These are phyloP conservation scores for Cyprinodon diabolis DNA, from an alignment of 2,797 vertebrate species.

Conservation along the genomic window DNA sequence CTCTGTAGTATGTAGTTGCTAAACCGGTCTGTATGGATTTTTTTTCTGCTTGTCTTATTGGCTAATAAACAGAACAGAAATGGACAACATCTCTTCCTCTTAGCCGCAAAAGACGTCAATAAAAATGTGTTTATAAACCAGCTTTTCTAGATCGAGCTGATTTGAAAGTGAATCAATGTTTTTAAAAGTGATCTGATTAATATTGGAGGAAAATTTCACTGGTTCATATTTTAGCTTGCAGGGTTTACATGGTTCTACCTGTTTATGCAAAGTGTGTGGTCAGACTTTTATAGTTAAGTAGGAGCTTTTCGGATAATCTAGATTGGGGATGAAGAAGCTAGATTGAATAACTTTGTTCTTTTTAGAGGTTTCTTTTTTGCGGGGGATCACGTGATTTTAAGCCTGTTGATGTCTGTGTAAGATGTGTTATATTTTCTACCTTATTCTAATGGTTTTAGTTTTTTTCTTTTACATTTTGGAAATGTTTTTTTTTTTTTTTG, in stretches of 20 bases:
- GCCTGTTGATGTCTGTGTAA: neutral
- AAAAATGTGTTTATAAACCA: neutral
- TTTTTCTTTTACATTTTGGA: neutral
- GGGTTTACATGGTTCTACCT: neutral
- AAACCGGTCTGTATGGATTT: conserved; percentile 69
- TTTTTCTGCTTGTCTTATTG: conserved; percentile 28
- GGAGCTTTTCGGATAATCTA: too few relatives aligned
- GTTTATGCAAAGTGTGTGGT: too few relatives aligned
- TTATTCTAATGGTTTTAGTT: neutral
- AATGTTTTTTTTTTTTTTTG: neutral
- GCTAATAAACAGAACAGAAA: conserved; percentile 45
- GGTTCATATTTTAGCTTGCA: neutral
- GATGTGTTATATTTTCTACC: neutral
- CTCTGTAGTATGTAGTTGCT: conserved; percentile 53
- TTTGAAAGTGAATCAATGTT: too few relatives aligned
- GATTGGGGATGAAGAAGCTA: neutral
- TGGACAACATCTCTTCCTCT: neutral
- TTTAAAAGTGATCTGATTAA: too few relatives aligned
- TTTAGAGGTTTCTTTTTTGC: neutral
- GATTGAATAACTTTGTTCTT: neutral
- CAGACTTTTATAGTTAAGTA: too few relatives aligned
- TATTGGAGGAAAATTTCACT: too few relatives aligned
- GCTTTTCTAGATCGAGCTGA: neutral
- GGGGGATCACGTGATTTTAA: neutral
- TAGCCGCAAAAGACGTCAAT: neutral